Evolutionary conservation across 2,888 invertebrate species (phyloP).

Genomic region (Pollenia amentaria): DNA sequence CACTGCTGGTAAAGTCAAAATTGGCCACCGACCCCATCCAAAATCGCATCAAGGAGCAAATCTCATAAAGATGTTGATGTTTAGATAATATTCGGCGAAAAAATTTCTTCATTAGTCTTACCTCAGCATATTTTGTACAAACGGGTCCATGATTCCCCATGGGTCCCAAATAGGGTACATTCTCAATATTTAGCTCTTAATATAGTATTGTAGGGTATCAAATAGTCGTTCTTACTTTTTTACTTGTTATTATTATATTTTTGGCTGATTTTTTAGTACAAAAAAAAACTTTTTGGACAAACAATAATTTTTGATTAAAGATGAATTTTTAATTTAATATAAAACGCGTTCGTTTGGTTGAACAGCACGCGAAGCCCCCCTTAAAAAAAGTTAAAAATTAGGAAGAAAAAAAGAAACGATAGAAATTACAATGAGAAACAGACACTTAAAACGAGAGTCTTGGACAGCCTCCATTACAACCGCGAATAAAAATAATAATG

Average conservation of each 20-base stretch:
- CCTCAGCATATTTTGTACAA: no score
- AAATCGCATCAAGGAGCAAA: no score
- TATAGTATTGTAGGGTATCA: no score
- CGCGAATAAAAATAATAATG: conserved; percentile 74
- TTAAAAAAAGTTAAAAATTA: conserved; percentile 25
- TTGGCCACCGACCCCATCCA: no score
- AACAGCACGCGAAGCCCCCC: conserved; percentile 54
- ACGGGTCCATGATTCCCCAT: no score
- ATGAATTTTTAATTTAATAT: conserved; percentile 83
- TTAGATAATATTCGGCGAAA: no score
- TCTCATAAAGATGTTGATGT: neutral
- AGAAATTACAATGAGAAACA: conserved; percentile 67
- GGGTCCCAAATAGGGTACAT: no score
- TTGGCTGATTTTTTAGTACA: neutral
- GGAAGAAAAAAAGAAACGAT: conserved; percentile 35
- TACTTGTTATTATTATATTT: neutral
- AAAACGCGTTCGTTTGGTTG: conserved; percentile 61
- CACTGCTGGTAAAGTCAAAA: no score
- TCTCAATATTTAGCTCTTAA: no score
- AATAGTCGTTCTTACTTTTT: neutral
- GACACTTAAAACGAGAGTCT: conserved; percentile 66
- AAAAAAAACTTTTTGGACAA: conserved; percentile 69
- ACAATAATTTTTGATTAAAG: conserved; percentile 84
- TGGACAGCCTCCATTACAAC: conserved; percentile 61
- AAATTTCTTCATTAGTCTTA: no score